Base-by-base conservation (phyloP, 2,797 vertebrate genomes). In the Anas bahamensis region DNA sequence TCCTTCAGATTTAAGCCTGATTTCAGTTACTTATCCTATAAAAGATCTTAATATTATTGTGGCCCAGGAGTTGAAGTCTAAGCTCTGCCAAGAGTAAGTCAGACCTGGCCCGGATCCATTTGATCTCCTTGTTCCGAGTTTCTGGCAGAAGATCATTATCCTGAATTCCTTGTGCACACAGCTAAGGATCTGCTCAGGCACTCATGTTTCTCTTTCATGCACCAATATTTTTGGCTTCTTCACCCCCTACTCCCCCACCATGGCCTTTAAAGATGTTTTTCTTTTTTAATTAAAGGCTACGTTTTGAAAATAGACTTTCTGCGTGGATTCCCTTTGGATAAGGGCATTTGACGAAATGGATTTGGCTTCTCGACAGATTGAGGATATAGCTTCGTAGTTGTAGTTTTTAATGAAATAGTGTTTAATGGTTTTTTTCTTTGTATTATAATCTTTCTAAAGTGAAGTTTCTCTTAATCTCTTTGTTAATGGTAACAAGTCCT, bases 41-140 rank as follows among this genome's bases (percentile, higher is more conserved):
- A 52, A 37, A 13, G 19, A 35, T 46, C 48, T 10, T 28, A 69
- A 26, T 83, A 55, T 46, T 66, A 6, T 7, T 80, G 77, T 4
- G 8, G 66, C 60, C 44, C 75, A 42, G 11, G 59, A 55, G 23
- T n/a, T 78, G 86, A 70, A 73, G 72, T 11, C 69, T 53, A 33
- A 71, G 80, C 63, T 66, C 53, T 81, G 74, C 73, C 60, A 17
- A 71, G 90, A 50, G 55, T 50, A 84, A 71, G 74, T 59, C 66
- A 75, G 61, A 92, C 86, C 92, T 88, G 88, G 29, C 59, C 77
- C 5, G 23, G 65, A 71, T 57, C n/a, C 5, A 78, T 88, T 75
- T 37, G 71, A 53, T 86, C 81, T 88, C 35, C 70, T 70, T n/a
- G 52, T 46, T 74, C 63, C 2, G 50, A 33, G 50, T 31, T 89